Percentiles rank a stretch among this genome's conserved stretches.
phyloP scores from a whole-genome alignment of 2,797 vertebrate genomes.

The Anabas testudineus region DNA sequence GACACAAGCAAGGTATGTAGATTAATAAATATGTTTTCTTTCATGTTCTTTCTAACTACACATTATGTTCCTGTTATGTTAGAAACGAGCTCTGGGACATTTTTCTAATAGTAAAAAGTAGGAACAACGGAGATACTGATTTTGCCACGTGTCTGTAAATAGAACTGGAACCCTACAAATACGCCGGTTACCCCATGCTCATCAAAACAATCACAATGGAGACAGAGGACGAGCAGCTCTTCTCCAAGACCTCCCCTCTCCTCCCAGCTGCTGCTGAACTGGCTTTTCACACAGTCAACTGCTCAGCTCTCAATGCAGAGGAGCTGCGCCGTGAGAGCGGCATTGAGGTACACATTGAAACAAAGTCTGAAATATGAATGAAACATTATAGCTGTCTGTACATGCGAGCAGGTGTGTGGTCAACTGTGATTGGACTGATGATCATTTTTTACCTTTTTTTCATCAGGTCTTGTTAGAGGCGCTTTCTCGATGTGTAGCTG shows the following conservation, averaged over 20 bases:
- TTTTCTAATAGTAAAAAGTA: background rate
- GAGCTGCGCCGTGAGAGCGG: constrained; percentile 97
- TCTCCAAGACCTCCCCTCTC: constrained; percentile 95
- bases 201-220: constrained; percentile 99
- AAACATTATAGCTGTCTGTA: background rate
- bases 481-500: constrained; percentile 94
- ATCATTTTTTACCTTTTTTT: constrained; percentile 6
- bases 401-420: background rate
- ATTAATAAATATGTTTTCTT: background rate
- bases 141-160: constrained; percentile 15
- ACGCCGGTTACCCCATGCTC: constrained; percentile 98
- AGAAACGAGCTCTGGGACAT: background rate
- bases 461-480: constrained; percentile 93
- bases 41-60: background rate
- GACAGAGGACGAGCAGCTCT: constrained; percentile 92
- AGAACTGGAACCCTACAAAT: constrained; percentile 99
- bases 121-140: background rate
- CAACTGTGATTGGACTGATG: background rate
- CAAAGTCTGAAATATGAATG: background rate
- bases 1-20: constrained; percentile 91
- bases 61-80: too few species aligned
- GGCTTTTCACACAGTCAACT: constrained; percentile 97
- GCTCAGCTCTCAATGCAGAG: constrained; percentile 97
- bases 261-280: constrained; percentile 94
- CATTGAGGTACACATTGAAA: constrained; percentile 87